Base-by-base conservation (phyloP, 2,888 invertebrate species). In the Coelopa pilipes region DNA sequence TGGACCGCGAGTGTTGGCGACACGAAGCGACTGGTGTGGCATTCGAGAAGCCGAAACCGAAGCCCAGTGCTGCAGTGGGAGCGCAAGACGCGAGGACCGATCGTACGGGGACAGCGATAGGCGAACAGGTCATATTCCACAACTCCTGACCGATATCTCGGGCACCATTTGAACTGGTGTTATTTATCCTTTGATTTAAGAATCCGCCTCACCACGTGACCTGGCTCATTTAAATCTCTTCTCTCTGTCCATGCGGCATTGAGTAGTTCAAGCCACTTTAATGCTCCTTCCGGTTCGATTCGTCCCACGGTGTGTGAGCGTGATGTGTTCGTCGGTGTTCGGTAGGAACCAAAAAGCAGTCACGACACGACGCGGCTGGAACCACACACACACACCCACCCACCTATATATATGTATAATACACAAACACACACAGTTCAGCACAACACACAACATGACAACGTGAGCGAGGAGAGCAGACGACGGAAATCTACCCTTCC, bases 401-500 rank as follows among this genome's bases (percentile, higher is more conserved):
- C 34, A n/a, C n/a, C n/a, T n/a, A n/a, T n/a, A n/a, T n/a, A n/a
- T n/a, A n/a, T n/a, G n/a, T n/a, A n/a, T n/a, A n/a, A n/a, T n/a
- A 34, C 34, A 34, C 34, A 34, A 2, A 34, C 34, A 34, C 34
- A 34, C 34, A 34, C 34, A 34, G 34, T 34, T 4, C 7, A 34
- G 55, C 55, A 24, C 55, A 9, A 34, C 50, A 53, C 55, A 34
- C 50, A 49, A 62, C 62, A 15, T 62, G 45, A n/a, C 34, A 34
- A n/a, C 15, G 62, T 24, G 19, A 21, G 10, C 34, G 34, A 24
- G 34, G 12, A 11, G 34, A n/a, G 24, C 49, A 17, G 50, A 19
- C 69, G 46, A 50, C 73, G 67, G 55, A 68, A 73, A 70, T 53
- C 70, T 70, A 73, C 69, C 68, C 73, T 70, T 70, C 57, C 65